phyloP scores from a whole-genome alignment of 2,888 invertebrate species.

The Pyrochroa serraticornis region DNA sequence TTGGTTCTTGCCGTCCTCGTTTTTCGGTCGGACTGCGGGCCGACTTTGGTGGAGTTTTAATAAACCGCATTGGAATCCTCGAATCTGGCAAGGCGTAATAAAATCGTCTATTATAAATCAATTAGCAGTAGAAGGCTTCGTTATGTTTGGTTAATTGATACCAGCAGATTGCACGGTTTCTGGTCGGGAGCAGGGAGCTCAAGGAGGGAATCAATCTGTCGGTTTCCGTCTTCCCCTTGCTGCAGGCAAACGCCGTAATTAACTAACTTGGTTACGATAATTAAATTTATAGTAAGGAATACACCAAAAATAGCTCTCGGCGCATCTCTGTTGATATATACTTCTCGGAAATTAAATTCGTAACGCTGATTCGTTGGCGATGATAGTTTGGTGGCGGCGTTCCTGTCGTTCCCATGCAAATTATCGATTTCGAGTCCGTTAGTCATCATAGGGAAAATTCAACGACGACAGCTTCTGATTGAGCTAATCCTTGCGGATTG shows the following conservation, averaged over 20 bases:
- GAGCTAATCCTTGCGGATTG: conserved; percentile 26
- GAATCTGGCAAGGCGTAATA: conserved; percentile 23
- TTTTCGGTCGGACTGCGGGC: too few species aligned
- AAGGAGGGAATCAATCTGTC: conserved; percentile 38
- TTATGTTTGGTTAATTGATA: conserved; percentile 33
- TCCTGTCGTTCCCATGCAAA: conserved; percentile 20
- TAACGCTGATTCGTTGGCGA: conserved; percentile 28
- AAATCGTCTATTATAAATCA: conserved; percentile 30
- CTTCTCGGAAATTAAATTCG: conserved; percentile 46
- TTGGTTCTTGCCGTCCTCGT: too few species aligned
- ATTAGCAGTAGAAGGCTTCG: conserved; percentile 19
- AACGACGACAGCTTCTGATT: conserved; percentile 18
- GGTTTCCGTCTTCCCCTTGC: conserved; percentile 36
- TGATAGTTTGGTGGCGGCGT: conserved; percentile 10
- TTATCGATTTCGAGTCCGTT: conserved; percentile 4
- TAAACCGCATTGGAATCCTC: conserved; percentile 10
- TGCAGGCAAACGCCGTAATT: conserved; percentile 46
- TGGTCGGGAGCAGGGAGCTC: conserved; percentile 2
- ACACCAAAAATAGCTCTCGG: conserved; percentile 52
- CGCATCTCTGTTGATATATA: conserved; percentile 44
- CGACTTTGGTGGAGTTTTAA: too few species aligned
- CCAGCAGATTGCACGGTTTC: conserved; percentile 16
- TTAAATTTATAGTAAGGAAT: conserved; percentile 54
- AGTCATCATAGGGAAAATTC: neutral
- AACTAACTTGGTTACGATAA: conserved; percentile 54